These are phyloP conservation scores for Tachysurus vachellii DNA, from an alignment of 2,113 vertebrate genomes.

Conservation along the genomic window DNA sequence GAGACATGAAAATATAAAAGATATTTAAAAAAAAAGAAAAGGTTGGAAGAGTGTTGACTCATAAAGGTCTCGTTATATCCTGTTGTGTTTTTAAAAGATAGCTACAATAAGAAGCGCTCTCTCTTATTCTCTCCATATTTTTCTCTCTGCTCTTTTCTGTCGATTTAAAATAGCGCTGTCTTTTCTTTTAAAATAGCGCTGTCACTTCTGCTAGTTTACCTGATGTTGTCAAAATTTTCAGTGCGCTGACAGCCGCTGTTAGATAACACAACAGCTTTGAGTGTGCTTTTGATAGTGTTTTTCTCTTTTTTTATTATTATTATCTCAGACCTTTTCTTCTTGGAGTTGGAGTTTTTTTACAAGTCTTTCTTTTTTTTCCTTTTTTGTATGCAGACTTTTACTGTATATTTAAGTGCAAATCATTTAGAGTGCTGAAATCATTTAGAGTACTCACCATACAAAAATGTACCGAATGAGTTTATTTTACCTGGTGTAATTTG, in stretches of 20 bases:
- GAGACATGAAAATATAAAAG: background rate
- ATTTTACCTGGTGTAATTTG: background rate
- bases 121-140: background rate
- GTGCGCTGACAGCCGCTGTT: constrained; percentile 17
- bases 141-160: background rate
- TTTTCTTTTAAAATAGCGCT: constrained; percentile 11
- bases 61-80: background rate
- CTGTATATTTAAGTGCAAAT: background rate
- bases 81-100: background rate
- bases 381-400: background rate
- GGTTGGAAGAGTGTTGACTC: background rate
- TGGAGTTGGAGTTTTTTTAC: background rate
- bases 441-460: too few species aligned
- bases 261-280: constrained; percentile 19
- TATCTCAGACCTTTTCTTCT: background rate
- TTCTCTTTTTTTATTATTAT: background rate
- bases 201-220: constrained; percentile 13
- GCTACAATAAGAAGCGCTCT: background rate
- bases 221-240: constrained; percentile 15
- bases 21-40: background rate
- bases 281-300: background rate
- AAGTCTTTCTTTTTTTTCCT: background rate
- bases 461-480: background rate
- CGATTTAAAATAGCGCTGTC: background rate
- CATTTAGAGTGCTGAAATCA: background rate